Evolutionary conservation across 2,888 invertebrate genomes (phyloP).

Genomic region (Lithodes maja): DNA sequence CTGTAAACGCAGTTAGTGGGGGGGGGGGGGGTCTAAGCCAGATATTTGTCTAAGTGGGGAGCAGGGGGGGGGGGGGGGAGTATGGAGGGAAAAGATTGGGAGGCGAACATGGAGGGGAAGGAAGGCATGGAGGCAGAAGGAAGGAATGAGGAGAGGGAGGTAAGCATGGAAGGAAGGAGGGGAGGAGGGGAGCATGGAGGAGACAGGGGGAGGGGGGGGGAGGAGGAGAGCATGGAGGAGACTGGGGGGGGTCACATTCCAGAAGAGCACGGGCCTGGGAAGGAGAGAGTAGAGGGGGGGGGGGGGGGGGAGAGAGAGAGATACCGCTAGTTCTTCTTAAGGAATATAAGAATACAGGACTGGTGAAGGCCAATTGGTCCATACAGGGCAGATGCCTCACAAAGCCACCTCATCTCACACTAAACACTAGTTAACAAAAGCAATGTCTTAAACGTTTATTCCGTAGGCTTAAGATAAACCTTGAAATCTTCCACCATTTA

Average conservation of each 20-base stretch:
- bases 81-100: background rate
- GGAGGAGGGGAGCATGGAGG: slow-evolving; percentile 17
- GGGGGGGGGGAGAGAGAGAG: background rate
- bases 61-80: background rate
- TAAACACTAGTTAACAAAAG: too few species aligned
- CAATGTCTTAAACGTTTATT: too few species aligned
- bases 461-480: too few species aligned
- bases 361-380: too few species aligned
- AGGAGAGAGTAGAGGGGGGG: background rate
- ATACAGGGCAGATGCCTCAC: too few species aligned
- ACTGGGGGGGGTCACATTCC: background rate
- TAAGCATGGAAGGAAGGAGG: slow-evolving; percentile 41
- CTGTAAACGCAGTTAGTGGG: too few species aligned
- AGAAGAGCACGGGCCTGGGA: background rate
- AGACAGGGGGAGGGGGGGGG: background rate
- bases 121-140: background rate
- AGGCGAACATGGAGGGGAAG: background rate
- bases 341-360: too few species aligned
- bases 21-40: too few species aligned
- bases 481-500: too few species aligned
- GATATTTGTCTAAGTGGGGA: background rate
- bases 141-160: slow-evolving; percentile 18
- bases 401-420: too few species aligned
- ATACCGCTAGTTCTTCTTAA: background rate
- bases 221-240: background rate